Evolutionary conservation across 2,113 vertebrate species (phyloP).

Genomic region (Macheiramphus alcinus): DNA sequence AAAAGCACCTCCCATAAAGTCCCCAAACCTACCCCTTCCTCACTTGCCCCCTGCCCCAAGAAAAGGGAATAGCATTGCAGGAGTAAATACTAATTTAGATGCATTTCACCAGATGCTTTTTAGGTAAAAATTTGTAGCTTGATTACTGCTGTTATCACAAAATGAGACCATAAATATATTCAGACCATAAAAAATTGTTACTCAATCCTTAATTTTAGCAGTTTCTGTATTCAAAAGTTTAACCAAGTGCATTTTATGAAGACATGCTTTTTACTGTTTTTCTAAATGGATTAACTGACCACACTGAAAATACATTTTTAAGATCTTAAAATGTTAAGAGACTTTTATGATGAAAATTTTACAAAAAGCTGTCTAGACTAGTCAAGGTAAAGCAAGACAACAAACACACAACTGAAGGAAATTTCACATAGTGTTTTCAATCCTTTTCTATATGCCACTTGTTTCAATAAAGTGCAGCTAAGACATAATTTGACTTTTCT

Average conservation of each 20-base stretch:
- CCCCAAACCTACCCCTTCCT: neutral
- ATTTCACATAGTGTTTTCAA: neutral
- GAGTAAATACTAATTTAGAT: neutral
- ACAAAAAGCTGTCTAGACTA: neutral
- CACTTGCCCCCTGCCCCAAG: neutral
- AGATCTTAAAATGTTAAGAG: neutral
- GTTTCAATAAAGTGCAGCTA: neutral
- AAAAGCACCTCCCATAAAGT: neutral
- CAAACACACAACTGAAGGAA: neutral
- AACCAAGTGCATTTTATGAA: neutral
- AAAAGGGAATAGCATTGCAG: neutral
- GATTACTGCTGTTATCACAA: neutral
- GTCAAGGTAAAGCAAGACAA: neutral
- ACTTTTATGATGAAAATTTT: neutral
- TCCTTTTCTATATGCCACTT: neutral
- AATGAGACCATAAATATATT: neutral
- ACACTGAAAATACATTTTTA: neutral
- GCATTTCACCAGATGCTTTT: neutral
- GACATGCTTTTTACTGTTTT: neutral
- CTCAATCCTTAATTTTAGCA: neutral
- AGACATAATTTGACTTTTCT: neutral
- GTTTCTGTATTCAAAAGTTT: neutral
- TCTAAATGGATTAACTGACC: neutral
- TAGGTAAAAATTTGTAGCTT: neutral
- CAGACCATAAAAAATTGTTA: neutral